Conservation (phyloP, 2,113 vertebrate genomes). For the Natator depressus region DNA sequence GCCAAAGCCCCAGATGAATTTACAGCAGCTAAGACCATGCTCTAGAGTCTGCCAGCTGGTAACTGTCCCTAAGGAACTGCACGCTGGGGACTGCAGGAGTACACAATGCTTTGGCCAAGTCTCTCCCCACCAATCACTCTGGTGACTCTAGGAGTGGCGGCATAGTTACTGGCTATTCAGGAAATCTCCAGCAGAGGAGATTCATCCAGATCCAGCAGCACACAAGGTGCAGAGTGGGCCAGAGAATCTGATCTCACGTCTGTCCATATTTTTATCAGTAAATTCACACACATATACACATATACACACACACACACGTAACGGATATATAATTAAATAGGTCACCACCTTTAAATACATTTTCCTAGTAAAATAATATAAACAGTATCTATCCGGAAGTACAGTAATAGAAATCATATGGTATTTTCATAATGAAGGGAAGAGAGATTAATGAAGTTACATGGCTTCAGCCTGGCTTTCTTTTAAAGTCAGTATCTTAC, state of each 20-base stretch:
- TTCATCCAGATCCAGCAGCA: neutral
- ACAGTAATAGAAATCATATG: neutral
- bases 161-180: neutral
- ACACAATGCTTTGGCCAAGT: fast-evolving
- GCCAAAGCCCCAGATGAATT: neutral
- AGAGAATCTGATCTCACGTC: neutral
- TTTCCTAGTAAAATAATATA: slow-evolving; percentile 22
- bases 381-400: neutral
- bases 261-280: neutral
- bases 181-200: neutral
- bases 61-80: neutral
- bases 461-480: neutral
- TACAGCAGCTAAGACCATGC: neutral
- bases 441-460: neutral
- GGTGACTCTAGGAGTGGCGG: neutral
- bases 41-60: neutral
- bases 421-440: neutral
- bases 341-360: neutral
- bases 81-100: neutral
- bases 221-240: neutral
- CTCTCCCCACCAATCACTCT: neutral
- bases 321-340: neutral
- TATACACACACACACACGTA: neutral
- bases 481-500: neutral
- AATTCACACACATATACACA: neutral